Base-by-base conservation (phyloP, 1,140 invertebrate genomes). In the Phymorhynchus buccinoides region DNA sequence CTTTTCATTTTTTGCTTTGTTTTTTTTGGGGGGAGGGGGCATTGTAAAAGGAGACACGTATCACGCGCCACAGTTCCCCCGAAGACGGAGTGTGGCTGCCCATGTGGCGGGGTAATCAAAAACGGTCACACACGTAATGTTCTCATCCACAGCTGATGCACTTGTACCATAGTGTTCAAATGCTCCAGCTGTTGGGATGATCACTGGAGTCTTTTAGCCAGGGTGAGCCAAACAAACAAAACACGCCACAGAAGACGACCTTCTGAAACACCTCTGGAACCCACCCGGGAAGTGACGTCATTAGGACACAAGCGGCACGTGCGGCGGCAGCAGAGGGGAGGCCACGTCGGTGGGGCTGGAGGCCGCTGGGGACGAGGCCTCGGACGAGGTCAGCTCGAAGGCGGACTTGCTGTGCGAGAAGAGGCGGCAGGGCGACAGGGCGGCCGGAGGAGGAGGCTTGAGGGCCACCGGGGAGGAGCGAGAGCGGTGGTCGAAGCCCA, bases 381-480 rank as follows among this genome's bases (percentile, higher is more conserved):
- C 37, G 37, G 71, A 62, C 30, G 81, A 14, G 3, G 81, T 83
- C 62, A 83, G 62, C 62, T 83, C 81, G 66, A 83, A 83, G 66
- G 81, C 81, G 3, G 81, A 83, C 81, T 83, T 71, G 39, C 84
- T 81, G 84, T 85, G 84, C 18, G 79, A 75, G 41, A 75, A 85
- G n/a, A 85, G 66, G 22, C 84, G 41, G 39, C 84, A 85, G n/a
- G 84, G 84, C 22, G 84, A 85, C 79, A 85, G 12, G 3, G 84
- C 68, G n/a, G n/a, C n/a, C n/a, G n/a, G n/a, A n/a, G n/a, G n/a
- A n/a, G n/a, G n/a, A 9, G 79, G 84, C 66, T 81, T 81, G 3
- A 80, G 30, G 27, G 79, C 27, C 18, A 80, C 32, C 41, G 35
- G 66, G 16, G 84, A n/a, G n/a, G n/a, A n/a, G n/a, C n/a, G n/a